phyloP scores from a whole-genome alignment of 35 echinoderm and acorn worm species.

The Apostichopus parvimensis region DNA sequence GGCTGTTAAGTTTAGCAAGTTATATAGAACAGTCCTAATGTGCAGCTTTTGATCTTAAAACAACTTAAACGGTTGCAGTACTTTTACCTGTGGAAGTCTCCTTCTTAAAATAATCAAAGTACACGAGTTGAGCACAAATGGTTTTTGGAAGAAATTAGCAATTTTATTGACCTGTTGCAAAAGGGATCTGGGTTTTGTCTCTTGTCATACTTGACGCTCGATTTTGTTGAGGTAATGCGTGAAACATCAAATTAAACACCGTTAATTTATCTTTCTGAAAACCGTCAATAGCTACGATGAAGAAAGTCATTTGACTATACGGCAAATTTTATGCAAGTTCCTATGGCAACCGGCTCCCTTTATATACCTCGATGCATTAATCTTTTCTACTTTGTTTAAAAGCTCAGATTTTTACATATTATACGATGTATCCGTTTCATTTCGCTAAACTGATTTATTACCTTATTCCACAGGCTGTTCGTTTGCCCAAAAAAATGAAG shows the following conservation, averaged over 20 bases:
- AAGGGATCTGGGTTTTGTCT: slow-evolving; percentile 23
- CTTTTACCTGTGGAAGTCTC: too few relatives aligned
- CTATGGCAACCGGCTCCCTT: neutral
- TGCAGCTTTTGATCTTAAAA: too few relatives aligned
- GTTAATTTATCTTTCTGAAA: neutral
- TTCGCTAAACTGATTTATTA: slow-evolving; percentile 53
- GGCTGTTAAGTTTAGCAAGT: too few relatives aligned
- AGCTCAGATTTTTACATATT: neutral
- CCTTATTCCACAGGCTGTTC: neutral
- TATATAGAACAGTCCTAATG: too few relatives aligned
- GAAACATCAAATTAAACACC: slow-evolving; percentile 1
- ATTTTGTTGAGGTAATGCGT: neutral
- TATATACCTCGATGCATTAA: neutral
- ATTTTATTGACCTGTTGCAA: slow-evolving; percentile 45
- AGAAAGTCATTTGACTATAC: neutral
- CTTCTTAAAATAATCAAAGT: neutral
- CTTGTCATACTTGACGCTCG: slow-evolving; percentile 6
- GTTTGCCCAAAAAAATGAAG: neutral
- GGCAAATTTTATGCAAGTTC: neutral
- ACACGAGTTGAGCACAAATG: neutral
- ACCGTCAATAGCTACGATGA: neutral
- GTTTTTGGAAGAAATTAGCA: neutral
- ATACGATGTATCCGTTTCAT: slow-evolving; percentile 15
- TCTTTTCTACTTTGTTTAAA: neutral
- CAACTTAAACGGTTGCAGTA: too few relatives aligned